phyloP scores from a whole-genome alignment of 2,888 invertebrate species.

The Cosmia pyralina region DNA sequence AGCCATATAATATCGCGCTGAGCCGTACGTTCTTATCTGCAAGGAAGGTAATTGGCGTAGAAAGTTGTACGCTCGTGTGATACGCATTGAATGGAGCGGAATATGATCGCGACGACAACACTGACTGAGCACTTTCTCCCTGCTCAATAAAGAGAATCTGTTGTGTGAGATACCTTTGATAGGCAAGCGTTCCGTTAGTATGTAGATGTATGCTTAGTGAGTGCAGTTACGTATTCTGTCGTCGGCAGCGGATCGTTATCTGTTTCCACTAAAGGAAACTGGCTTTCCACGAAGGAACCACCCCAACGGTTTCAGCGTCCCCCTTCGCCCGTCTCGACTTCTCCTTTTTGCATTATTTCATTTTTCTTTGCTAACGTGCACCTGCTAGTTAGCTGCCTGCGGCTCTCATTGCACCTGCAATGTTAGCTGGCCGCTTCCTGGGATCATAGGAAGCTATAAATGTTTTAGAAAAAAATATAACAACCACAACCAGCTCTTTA shows the following conservation, averaged over 20 bases:
- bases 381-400: conserved; percentile 87
- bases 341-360: conserved; percentile 89
- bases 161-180: conserved; percentile 84
- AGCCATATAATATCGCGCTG: conserved; percentile 3
- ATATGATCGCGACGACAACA: conserved; percentile 70
- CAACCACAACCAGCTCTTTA: conserved; percentile 8
- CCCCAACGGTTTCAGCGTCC: conserved; percentile 81
- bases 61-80: conserved; percentile 40
- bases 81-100: conserved; percentile 57
- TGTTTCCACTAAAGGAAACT: conserved; percentile 90
- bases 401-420: conserved; percentile 79
- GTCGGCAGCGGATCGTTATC: conserved; percentile 90
- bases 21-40: conserved; percentile 44
- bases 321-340: conserved; percentile 80
- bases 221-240: conserved; percentile 89
- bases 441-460: conserved; percentile 68
- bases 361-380: conserved; percentile 88
- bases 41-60: conserved; percentile 59
- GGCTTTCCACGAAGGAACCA: conserved; percentile 88
- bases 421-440: conserved; percentile 74
- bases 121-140: conserved; percentile 77
- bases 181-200: conserved; percentile 75
- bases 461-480: conserved; percentile 22
- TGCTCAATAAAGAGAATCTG: conserved; percentile 75
- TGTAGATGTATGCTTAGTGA: conserved; percentile 85